These are phyloP conservation scores for Sisor rabdophorus DNA, from an alignment of 2,113 vertebrate genomes.

Conservation along the genomic window DNA sequence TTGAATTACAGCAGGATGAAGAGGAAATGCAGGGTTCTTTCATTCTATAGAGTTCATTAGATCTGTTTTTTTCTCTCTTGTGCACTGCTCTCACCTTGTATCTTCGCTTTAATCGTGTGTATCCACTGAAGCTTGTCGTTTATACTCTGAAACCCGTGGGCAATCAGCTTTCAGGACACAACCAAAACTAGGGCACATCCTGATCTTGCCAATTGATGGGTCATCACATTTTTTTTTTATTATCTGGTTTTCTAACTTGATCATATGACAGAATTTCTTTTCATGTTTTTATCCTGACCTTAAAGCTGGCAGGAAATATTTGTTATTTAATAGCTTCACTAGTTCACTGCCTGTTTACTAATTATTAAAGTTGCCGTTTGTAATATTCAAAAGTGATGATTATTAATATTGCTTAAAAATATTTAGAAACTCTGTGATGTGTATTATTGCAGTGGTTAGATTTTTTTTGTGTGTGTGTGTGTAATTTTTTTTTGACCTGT, in stretches of 20 bases:
- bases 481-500: not conserved
- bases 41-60: constrained; percentile 28
- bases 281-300: not conserved
- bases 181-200: constrained; percentile 7
- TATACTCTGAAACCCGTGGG: constrained; percentile 2
- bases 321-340: not conserved
- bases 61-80: constrained; percentile 12
- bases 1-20: constrained; percentile 30
- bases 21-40: constrained; percentile 40
- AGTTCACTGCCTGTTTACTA: not conserved
- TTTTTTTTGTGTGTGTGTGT: not conserved
- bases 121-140: constrained; percentile 17
- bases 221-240: not conserved
- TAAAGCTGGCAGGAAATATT: not conserved
- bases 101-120: constrained; percentile 10
- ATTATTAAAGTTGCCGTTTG: not conserved
- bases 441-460: not conserved
- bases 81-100: constrained; percentile 39
- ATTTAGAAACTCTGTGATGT: not conserved
- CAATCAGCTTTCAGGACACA: constrained; percentile 16
- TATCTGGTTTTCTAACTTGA: not conserved
- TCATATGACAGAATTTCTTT: constrained; percentile 15
- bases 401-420: not conserved
- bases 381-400: not conserved
- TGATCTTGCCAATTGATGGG: not conserved